A percentile compares a stretch with the other conserved stretches of the same genome.
Evolutionary conservation across 2,797 vertebrate genomes (phyloP).

Genomic region (Triplophysa bombifrons): DNA sequence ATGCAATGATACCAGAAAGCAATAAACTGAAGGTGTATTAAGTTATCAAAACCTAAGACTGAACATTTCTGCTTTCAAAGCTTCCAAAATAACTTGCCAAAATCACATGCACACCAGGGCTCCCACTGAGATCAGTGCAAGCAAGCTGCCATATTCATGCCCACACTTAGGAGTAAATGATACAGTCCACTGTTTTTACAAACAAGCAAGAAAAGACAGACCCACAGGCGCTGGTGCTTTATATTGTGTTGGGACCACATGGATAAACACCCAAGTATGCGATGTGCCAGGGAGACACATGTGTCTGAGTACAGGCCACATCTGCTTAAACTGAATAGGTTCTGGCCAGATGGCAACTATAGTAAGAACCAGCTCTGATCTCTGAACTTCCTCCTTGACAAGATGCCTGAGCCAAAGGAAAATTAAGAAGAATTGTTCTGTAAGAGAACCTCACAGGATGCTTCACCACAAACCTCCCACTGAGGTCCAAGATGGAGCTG

Average conservation of each 20-base stretch:
- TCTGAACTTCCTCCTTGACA: conserved; percentile 34
- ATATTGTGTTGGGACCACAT: conserved; percentile 72
- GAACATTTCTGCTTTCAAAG: too few species aligned
- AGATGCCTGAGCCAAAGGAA: conserved; percentile 51
- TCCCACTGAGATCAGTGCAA: neutral
- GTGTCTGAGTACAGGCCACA: conserved; percentile 58
- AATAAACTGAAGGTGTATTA: too few species aligned
- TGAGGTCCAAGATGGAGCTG: conserved; percentile 28
- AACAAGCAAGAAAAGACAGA: conserved; percentile 65
- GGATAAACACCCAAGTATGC: conserved; percentile 69
- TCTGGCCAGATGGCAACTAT: conserved; percentile 57
- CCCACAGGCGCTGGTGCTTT: conserved; percentile 56
- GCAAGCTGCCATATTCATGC: conserved; percentile 46
- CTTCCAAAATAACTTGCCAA: too few species aligned
- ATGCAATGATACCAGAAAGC: too few species aligned
- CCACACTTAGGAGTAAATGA: conserved; percentile 51
- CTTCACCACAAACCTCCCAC: conserved; percentile 43
- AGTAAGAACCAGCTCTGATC: conserved; percentile 38
- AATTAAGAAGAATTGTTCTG: conserved; percentile 34
- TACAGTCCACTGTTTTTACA: conserved; percentile 69
- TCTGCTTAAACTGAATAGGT: conserved; percentile 57
- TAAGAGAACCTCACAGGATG: conserved; percentile 15
- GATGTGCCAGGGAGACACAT: conserved; percentile 54
- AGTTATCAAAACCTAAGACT: too few species aligned
- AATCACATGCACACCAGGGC: conserved; percentile 54